These are phyloP conservation scores for Galerucella nymphaeae DNA, from an alignment of 2,888 invertebrate species.

Conservation along the genomic window DNA sequence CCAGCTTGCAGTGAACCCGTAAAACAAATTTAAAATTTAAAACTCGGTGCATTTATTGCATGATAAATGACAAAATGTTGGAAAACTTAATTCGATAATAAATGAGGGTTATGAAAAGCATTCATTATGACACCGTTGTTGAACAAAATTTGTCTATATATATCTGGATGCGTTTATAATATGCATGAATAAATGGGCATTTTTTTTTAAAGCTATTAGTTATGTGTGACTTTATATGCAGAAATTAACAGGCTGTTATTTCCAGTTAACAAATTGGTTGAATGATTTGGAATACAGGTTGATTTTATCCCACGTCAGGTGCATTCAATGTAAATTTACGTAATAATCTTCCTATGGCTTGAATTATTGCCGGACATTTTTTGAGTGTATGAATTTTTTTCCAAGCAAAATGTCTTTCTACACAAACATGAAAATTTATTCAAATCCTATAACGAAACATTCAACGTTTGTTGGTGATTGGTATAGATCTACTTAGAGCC, in stretches of 20 bases:
- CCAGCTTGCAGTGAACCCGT: slow-evolving; percentile 32
- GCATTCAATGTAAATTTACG: not conserved
- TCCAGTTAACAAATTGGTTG: slow-evolving; percentile 21
- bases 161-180: slow-evolving; percentile 42
- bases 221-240: slow-evolving; percentile 27
- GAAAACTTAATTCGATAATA: slow-evolving; percentile 48
- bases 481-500: no score
- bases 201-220: slow-evolving; percentile 37
- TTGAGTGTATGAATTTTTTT: no score
- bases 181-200: slow-evolving; percentile 38
- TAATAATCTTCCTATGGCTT: not conserved
- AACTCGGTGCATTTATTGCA: slow-evolving; percentile 45
- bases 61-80: slow-evolving; percentile 49
- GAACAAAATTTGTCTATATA: slow-evolving; percentile 41
- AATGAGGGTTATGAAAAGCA: slow-evolving; percentile 46
- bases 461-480: no score
- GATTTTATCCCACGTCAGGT: slow-evolving; percentile 1
- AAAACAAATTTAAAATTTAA: slow-evolving; percentile 30
- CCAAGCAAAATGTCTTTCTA: no score
- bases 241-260: slow-evolving; percentile 28
- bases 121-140: slow-evolving; percentile 41
- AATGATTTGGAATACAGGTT: slow-evolving; percentile 3
- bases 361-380: no score
- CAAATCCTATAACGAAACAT: no score
- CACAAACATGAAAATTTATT: no score